A percentile compares a stretch with the other conserved stretches of the same genome.
Evolutionary conservation across 2,113 vertebrate genomes (phyloP).

Genomic region (Danio rerio): GRCz12tu NC_133188.1:24421501-24422000

Average conservation of each 20-base stretch:
- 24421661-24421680: constrained; percentile 67
- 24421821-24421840: not conserved
- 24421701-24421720: not conserved
- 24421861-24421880: no score
- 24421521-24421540: constrained; percentile 52
- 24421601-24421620: not conserved
- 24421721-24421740: constrained; percentile 16
- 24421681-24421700: constrained; percentile 49
- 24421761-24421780: not conserved
- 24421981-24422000: not conserved
- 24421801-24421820: not conserved
- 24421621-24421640: constrained; percentile 39
- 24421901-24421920: no score
- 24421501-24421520: constrained; percentile 31
- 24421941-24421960: no score
- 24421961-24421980: no score
- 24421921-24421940: no score
- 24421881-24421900: no score
- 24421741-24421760: not conserved
- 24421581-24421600: constrained; percentile 47
- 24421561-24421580: constrained; percentile 68
- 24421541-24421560: constrained; percentile 45
- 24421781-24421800: not conserved
- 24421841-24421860: no score
- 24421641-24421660: constrained; percentile 62